Evolutionary conservation across 2,888 invertebrate species (phyloP).

Genomic region (Drosophila kambysellisi): DNA sequence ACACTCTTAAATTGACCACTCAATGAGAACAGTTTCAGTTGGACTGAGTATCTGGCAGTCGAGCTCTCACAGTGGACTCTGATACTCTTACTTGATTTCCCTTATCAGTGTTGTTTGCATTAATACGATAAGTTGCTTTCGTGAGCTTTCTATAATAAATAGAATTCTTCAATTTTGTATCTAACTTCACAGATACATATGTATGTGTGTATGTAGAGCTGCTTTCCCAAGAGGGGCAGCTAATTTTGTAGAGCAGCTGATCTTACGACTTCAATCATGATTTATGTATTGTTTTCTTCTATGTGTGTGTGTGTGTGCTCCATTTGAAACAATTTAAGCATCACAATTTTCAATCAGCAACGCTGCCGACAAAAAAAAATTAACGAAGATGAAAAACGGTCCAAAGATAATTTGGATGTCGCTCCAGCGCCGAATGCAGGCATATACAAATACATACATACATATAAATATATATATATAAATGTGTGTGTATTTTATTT

Average conservation of each 20-base stretch:
- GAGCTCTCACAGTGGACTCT: neutral
- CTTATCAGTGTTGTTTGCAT: neutral
- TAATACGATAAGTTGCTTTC: neutral
- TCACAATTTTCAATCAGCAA: constrained; percentile 72
- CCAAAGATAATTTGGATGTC: constrained; percentile 45
- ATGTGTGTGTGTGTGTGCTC: constrained; percentile 29
- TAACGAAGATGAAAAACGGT: constrained; percentile 38
- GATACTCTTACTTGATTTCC: neutral
- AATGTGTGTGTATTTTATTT: constrained; percentile 29
- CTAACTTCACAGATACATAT: neutral
- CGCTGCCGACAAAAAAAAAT: constrained; percentile 23
- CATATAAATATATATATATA: constrained; percentile 12
- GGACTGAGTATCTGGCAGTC: neutral
- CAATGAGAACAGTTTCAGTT: neutral
- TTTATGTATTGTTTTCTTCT: constrained; percentile 46
- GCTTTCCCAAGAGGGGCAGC: neutral
- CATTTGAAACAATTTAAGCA: constrained; percentile 68
- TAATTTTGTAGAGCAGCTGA: constrained; percentile 25
- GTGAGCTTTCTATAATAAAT: neutral
- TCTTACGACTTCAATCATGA: constrained; percentile 46
- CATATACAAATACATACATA: neutral
- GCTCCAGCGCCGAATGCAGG: constrained; percentile 1
- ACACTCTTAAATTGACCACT: neutral
- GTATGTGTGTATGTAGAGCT: neutral
- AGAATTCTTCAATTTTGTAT: neutral